Conservation (phyloP, 2,797 vertebrate species). For the Vireo griseus region DNA sequence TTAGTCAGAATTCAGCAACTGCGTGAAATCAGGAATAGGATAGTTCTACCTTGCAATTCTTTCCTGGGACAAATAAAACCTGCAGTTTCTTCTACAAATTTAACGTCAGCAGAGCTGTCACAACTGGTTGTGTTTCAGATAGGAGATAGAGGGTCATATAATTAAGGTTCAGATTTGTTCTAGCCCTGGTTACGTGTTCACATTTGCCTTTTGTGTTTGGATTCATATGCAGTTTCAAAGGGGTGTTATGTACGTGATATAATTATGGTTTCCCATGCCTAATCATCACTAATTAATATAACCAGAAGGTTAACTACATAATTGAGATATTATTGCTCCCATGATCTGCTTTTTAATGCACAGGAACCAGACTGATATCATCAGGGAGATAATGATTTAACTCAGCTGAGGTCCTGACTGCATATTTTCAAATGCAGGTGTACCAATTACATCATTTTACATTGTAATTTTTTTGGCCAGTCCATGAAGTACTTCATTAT, state of each 20-base stretch:
- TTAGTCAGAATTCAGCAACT: background rate
- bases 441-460: background rate
- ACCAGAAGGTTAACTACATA: constrained; percentile 61
- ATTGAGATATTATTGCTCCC: constrained; percentile 47
- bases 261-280: constrained; percentile 42
- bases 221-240: background rate
- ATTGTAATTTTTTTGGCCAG: background rate
- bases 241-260: background rate
- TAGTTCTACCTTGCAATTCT: background rate
- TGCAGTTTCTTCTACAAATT: background rate
- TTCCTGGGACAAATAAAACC: background rate
- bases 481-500: background rate
- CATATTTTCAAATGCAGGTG: constrained; percentile 21
- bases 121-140: background rate
- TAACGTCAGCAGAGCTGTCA: background rate
- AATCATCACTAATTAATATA: constrained; percentile 62
- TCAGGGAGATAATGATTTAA: constrained; percentile 4
- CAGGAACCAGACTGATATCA: constrained; percentile 18
- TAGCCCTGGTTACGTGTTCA: background rate
- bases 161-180: background rate
- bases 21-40: background rate
- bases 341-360: constrained; percentile 41
- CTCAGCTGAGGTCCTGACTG: background rate
- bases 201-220: constrained; percentile 23
- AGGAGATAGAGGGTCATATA: background rate